phyloP scores from a whole-genome alignment of 2,888 invertebrate genomes.

The Lamellibrachia satsuma region DNA sequence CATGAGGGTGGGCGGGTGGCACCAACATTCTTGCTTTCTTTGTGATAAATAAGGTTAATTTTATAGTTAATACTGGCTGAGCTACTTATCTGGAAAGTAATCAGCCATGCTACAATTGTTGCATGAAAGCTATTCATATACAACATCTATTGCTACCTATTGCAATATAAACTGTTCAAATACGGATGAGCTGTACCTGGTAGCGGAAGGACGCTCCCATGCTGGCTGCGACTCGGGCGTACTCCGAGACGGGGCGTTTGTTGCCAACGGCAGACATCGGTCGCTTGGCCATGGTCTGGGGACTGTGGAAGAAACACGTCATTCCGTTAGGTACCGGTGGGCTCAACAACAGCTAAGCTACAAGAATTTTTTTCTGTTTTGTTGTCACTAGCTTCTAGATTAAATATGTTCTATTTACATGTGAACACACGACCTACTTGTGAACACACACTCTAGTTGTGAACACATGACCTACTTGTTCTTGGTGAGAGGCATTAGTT shows the following conservation, averaged over 20 bases:
- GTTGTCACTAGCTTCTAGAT: not conserved
- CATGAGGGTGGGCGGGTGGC: too few species aligned
- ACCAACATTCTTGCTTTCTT: too few species aligned
- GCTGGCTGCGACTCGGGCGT: constrained; percentile 71
- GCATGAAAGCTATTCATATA: too few species aligned
- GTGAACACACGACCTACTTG: too few species aligned
- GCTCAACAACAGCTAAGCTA: not conserved
- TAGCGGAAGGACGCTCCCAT: constrained; percentile 66
- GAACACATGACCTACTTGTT: constrained; percentile 49
- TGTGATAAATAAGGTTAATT: too few species aligned
- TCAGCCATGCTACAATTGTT: too few species aligned
- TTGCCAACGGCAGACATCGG: constrained; percentile 75
- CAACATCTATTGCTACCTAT: too few species aligned
- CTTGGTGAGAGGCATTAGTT: constrained; percentile 63
- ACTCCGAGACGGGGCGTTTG: constrained; percentile 72
- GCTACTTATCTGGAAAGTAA: too few species aligned
- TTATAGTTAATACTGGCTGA: too few species aligned
- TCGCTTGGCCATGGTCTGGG: constrained; percentile 68
- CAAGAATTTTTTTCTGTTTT: not conserved
- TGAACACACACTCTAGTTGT: too few species aligned
- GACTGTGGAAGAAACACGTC: constrained; percentile 41
- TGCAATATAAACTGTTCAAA: not conserved
- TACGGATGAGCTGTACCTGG: not conserved
- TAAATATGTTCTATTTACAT: too few species aligned
- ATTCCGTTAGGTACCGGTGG: not conserved